Conservation (phyloP, 2,113 vertebrate species). For the Aegotheles bennettii region DNA sequence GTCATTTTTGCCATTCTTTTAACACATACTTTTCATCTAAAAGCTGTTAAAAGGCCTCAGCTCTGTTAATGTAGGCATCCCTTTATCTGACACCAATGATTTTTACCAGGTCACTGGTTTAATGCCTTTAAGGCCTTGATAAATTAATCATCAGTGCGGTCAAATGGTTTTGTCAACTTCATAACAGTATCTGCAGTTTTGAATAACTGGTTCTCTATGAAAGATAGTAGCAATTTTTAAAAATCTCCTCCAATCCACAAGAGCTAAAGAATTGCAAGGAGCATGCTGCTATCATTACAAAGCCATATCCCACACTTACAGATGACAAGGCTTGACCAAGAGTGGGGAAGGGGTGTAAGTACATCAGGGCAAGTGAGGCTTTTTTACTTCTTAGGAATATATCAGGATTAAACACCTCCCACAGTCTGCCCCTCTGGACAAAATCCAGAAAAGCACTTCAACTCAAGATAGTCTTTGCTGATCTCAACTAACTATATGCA, state of each 20-base stretch:
- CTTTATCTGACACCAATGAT: conserved; percentile 35
- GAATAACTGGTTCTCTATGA: neutral
- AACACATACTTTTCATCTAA: neutral
- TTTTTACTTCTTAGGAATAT: neutral
- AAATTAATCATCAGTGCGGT: conserved; percentile 64
- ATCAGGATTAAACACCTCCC: neutral
- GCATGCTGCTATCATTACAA: rapidly evolving
- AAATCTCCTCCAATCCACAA: neutral
- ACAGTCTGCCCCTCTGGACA: neutral
- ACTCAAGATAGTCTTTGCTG: neutral
- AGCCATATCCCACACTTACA: neutral
- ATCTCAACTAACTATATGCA: neutral
- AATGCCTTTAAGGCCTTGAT: conserved; percentile 62
- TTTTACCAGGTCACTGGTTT: conserved; percentile 63
- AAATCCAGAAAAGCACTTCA: neutral
- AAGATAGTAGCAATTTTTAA: neutral
- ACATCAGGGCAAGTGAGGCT: neutral
- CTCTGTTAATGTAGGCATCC: conserved; percentile 13
- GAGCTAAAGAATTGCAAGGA: conserved; percentile 2
- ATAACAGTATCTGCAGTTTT: conserved; percentile 35
- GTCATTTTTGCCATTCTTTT: neutral
- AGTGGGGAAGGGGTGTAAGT: rapidly evolving
- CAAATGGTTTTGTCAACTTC: conserved; percentile 54
- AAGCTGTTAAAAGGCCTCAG: conserved; percentile 36
- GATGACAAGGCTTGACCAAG: neutral